phyloP scores from a whole-genome alignment of 2,797 vertebrate genomes.

The Gymnothorax javanicus region DNA sequence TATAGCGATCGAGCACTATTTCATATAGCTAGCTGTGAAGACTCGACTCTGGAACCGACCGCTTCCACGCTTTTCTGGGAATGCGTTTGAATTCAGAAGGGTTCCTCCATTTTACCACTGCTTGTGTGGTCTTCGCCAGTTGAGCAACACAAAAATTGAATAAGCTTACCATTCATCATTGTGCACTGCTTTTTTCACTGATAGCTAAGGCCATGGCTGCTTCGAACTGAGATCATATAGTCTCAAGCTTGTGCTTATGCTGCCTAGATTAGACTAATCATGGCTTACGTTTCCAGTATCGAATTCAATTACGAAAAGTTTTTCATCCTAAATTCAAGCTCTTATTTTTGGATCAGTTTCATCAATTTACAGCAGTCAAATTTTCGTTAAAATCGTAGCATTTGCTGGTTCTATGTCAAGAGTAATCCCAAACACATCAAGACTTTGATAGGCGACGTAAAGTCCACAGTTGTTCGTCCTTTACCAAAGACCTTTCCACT shows the following conservation, averaged over 20 bases:
- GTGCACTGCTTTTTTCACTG: neutral
- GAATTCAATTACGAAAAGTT: conserved; percentile 43
- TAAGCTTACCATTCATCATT: neutral
- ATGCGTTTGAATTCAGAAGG: neutral
- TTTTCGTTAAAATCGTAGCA: neutral
- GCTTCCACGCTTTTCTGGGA: neutral
- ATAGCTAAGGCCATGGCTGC: neutral
- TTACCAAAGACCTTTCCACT: conserved; percentile 16
- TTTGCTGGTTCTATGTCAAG: neutral
- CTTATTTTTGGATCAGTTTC: neutral
- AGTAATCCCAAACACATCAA: neutral
- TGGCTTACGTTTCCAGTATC: conserved; percentile 49
- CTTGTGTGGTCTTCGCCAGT: neutral
- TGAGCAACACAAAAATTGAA: conserved; percentile 2
- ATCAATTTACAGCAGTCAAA: neutral
- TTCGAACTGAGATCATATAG: conserved; percentile 14
- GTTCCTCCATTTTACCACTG: neutral
- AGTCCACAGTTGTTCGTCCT: neutral
- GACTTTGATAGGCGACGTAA: neutral
- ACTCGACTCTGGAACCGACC: neutral
- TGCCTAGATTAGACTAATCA: conserved; percentile 40
- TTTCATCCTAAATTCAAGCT: conserved; percentile 37
- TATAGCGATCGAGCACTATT: conserved; percentile 5
- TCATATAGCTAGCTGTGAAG: conserved; percentile 6
- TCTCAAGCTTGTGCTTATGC: conserved; percentile 42